phyloP scores from a whole-genome alignment of 2,888 invertebrate species.

The Trissonchulus latispiculum region DNA sequence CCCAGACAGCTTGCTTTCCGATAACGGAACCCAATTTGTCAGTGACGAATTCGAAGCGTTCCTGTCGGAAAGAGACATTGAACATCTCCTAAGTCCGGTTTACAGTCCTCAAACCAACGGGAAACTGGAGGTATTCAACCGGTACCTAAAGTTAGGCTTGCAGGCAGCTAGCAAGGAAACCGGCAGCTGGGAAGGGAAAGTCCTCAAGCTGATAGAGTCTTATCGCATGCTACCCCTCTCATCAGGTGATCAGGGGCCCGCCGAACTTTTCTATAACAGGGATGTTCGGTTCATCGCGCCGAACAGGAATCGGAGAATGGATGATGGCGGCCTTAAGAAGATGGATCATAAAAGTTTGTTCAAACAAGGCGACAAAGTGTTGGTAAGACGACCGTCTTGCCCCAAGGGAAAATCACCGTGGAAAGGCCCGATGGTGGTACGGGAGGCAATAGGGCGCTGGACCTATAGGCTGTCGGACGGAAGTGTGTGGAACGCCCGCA shows the following conservation, averaged over 20 bases:
- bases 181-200: not conserved
- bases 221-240: no score
- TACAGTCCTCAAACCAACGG: not conserved
- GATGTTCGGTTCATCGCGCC: no score
- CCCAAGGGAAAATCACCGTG: not conserved
- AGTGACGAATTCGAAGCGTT: not conserved
- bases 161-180: not conserved
- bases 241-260: no score
- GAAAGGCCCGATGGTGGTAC: not conserved
- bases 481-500: not conserved
- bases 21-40: not conserved
- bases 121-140: constrained; percentile 2
- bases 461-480: constrained; percentile 11
- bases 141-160: not conserved
- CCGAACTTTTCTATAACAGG: no score
- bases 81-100: not conserved
- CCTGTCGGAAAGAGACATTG: not conserved
- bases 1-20: not conserved
- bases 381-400: not conserved
- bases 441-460: not conserved
- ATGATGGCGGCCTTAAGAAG: not conserved
- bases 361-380: not conserved
- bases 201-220: no score
- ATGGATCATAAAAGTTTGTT: not conserved
- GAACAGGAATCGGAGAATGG: no score